Conservation (phyloP, 2,888 invertebrate genomes). For the Megastigmus dorsalis region DNA sequence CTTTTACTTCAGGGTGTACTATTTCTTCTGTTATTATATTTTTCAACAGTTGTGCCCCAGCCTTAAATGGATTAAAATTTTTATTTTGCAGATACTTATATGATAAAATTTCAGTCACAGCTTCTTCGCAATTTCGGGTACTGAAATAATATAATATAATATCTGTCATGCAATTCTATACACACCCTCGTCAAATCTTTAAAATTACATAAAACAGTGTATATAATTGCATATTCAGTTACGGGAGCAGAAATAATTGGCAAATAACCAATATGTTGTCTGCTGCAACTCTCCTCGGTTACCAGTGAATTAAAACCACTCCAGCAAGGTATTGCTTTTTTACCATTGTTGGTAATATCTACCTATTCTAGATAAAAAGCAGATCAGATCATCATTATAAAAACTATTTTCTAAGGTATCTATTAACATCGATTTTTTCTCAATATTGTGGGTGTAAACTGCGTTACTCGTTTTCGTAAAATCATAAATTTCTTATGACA, state of each 20-base stretch:
- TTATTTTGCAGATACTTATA: neutral
- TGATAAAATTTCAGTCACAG: conserved; percentile 4
- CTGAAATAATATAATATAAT: neutral
- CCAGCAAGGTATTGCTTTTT: neutral
- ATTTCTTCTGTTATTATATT: neutral
- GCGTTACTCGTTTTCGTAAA: neutral
- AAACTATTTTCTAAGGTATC: neutral
- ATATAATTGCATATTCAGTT: conserved; percentile 36
- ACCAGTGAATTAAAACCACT: conserved; percentile 22
- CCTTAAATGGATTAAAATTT: conserved; percentile 7
- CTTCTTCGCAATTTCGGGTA: neutral
- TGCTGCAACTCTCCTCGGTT: neutral
- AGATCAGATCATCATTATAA: neutral
- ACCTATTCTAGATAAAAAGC: neutral
- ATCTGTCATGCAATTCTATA: conserved; percentile 40
- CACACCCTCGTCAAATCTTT: conserved; percentile 40
- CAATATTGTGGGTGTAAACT: neutral
- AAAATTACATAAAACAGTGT: conserved; percentile 43
- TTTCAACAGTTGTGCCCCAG: neutral
- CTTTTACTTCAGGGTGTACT: too few species aligned
- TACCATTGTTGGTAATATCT: too few species aligned
- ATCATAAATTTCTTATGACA: neutral
- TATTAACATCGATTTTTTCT: neutral
- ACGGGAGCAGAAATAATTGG: conserved; percentile 29
- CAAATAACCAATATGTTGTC: conserved; percentile 32